Conservation (phyloP, 2,888 invertebrate genomes). For the Acanthacorydalis orientalis region DNA sequence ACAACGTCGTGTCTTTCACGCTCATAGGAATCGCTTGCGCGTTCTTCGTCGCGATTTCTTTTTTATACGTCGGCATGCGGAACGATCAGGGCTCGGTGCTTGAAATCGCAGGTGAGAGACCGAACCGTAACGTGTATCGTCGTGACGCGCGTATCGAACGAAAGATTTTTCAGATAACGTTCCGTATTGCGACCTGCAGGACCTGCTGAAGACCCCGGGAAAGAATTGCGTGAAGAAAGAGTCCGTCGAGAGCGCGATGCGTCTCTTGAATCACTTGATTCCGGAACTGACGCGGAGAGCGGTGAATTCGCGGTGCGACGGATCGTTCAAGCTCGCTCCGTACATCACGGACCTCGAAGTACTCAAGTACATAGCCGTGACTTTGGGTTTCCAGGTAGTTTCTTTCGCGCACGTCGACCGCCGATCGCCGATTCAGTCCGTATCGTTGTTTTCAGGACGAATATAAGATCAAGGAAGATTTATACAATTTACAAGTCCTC, state of each 20-base stretch:
- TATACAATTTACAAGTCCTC: conserved; percentile 49
- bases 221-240: conserved; percentile 48
- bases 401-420: too few species aligned
- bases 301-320: conserved; percentile 34
- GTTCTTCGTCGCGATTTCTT: conserved; percentile 48
- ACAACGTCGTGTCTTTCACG: conserved; percentile 44
- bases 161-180: conserved; percentile 18
- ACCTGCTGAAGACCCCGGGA: conserved; percentile 27
- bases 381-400: conserved; percentile 15
- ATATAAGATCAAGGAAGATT: conserved; percentile 30
- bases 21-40: conserved; percentile 40
- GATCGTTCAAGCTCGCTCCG: conserved; percentile 30
- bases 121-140: neutral
- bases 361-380: neutral
- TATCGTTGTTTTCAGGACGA: conserved; percentile 22
- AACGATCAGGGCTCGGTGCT: conserved; percentile 36
- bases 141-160: too few species aligned
- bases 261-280: conserved; percentile 44
- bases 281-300: conserved; percentile 43
- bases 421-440: too few species aligned
- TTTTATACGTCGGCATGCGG: conserved; percentile 50
- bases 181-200: conserved; percentile 31
- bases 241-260: conserved; percentile 41
- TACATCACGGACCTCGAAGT: conserved; percentile 33
- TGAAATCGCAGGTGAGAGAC: conserved; percentile 35